These are phyloP conservation scores for Mesaphorura yosii DNA, from an alignment of 1,140 invertebrate genomes.

Conservation along the genomic window DNA sequence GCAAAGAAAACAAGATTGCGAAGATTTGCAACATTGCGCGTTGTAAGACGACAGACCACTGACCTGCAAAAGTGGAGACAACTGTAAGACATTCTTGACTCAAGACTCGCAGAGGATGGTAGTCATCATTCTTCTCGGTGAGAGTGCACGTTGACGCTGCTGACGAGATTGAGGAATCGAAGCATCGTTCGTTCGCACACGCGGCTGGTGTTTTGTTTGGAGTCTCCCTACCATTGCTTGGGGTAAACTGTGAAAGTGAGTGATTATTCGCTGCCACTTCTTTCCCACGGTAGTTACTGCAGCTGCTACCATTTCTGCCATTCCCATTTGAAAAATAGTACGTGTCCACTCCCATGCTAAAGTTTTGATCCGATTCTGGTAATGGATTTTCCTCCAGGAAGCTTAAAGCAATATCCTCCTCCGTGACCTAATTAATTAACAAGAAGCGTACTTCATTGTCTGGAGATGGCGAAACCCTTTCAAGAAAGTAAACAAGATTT, in stretches of 20 bases:
- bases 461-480: too few relatives aligned
- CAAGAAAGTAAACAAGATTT: too few relatives aligned
- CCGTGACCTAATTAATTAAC: constrained; percentile 52
- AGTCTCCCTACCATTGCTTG: background rate
- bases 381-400: constrained; percentile 65
- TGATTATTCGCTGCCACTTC: too few relatives aligned
- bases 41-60: background rate
- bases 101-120: constrained; percentile 67
- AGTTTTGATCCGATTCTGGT: constrained; percentile 53
- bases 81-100: constrained; percentile 82
- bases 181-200: too few relatives aligned
- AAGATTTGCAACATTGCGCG: too few relatives aligned
- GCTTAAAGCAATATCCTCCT: constrained; percentile 78
- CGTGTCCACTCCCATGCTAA: constrained; percentile 19
- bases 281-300: constrained; percentile 8
- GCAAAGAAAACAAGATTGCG: background rate
- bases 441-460: constrained; percentile 9
- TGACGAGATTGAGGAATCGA: too few relatives aligned
- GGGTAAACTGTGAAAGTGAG: too few relatives aligned
- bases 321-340: constrained; percentile 8
- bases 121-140: constrained; percentile 38
- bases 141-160: background rate
- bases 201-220: background rate
- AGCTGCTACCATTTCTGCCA: constrained; percentile 19
- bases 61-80: constrained; percentile 68